These are phyloP conservation scores for Diachasmimorpha longicaudata DNA, from an alignment of 1,140 invertebrate species.

Conservation along the genomic window DNA sequence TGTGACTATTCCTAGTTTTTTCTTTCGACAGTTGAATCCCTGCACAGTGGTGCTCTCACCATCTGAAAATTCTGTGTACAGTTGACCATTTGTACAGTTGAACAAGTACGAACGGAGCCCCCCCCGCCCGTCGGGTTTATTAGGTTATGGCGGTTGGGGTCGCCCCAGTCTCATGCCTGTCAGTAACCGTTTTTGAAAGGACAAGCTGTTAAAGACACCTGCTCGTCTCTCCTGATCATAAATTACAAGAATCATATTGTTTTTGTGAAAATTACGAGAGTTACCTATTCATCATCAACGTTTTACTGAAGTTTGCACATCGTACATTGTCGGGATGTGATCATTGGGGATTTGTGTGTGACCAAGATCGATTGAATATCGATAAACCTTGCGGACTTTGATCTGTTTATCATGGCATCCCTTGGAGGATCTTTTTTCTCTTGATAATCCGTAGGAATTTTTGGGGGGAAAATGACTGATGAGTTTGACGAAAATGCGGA, in stretches of 20 bases:
- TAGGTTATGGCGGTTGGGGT: not conserved
- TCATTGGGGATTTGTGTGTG: not conserved
- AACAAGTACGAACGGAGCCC: not conserved
- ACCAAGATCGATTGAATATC: not conserved
- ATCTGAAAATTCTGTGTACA: no score
- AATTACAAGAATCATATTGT: not conserved
- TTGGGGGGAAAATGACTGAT: constrained; percentile 29
- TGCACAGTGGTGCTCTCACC: no score
- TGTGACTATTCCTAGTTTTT: no score
- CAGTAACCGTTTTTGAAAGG: not conserved
- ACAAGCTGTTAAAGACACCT: not conserved
- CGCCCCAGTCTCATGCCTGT: not conserved
- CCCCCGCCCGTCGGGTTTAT: not conserved
- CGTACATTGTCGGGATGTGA: not conserved
- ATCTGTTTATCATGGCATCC: not conserved
- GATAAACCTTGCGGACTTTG: not conserved
- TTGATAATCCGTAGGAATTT: not conserved
- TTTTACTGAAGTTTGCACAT: not conserved
- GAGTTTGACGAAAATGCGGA: constrained; percentile 46
- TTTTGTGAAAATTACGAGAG: not conserved
- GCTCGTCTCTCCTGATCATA: not conserved
- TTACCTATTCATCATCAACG: not conserved
- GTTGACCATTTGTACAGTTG: no score
- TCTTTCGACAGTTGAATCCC: no score
- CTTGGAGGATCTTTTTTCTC: not conserved